These are phyloP conservation scores for Psilanteris sp. DNA, from an alignment of 1,140 invertebrate genomes.

Conservation along the genomic window DNA sequence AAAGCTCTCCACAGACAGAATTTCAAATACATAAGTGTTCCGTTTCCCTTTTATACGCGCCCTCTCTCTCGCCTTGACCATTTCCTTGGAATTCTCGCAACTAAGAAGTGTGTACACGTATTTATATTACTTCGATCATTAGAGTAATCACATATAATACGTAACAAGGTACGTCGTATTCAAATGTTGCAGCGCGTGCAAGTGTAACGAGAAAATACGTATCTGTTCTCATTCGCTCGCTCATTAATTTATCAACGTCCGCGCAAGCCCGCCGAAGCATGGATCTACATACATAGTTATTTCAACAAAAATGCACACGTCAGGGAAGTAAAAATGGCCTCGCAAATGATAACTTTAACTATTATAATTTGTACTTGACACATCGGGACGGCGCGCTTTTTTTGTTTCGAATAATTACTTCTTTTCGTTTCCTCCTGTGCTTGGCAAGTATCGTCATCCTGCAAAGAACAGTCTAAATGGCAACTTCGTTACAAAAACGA, in stretches of 20 bases:
- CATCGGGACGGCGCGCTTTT: constrained; percentile 28
- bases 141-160: constrained; percentile 58
- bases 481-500: no score
- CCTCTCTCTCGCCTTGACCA: constrained; percentile 31
- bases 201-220: constrained; percentile 58
- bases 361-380: constrained; percentile 61
- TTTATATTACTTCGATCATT: constrained; percentile 61
- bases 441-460: no score
- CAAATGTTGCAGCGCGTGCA: constrained; percentile 52
- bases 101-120: constrained; percentile 41
- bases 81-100: constrained; percentile 57
- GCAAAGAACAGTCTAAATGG: no score
- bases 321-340: constrained; percentile 10
- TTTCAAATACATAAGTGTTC: constrained; percentile 5
- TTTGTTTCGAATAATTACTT: constrained; percentile 32
- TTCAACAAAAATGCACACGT: constrained; percentile 10
- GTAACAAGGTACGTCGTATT: constrained; percentile 56
- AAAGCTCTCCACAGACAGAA: constrained; percentile 29
- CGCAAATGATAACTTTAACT: constrained; percentile 51
- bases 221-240: constrained; percentile 52
- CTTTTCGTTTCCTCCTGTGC: constrained; percentile 18
- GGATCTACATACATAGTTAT: constrained; percentile 42
- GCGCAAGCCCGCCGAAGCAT: constrained; percentile 38
- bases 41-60: neutral
- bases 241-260: constrained; percentile 59